Percentiles rank a stretch among this genome's conserved stretches.
phyloP scores from a whole-genome alignment of 2,888 invertebrate genomes.

The Syrphus vitripennis region DNA sequence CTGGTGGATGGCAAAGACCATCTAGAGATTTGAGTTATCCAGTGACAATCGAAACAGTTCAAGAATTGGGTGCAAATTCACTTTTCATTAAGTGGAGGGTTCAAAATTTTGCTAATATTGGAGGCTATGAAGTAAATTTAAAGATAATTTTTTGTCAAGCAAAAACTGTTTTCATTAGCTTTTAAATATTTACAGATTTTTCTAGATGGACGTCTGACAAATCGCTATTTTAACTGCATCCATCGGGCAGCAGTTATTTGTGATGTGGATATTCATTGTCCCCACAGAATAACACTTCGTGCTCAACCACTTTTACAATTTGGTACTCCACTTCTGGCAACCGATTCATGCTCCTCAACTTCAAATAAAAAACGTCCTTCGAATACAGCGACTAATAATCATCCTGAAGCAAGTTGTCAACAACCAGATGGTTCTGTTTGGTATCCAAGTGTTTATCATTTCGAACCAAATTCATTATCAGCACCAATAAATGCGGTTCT shows the following conservation, averaged over 20 bases:
- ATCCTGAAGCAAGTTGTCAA: conserved; percentile 15
- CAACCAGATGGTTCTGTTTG: conserved; percentile 55
- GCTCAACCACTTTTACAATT: conserved; percentile 72
- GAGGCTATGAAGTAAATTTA: conserved; percentile 78
- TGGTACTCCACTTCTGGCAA: neutral
- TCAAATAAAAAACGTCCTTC: neutral
- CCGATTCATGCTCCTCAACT: neutral
- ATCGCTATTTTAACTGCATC: conserved; percentile 76
- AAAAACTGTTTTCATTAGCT: too few relatives aligned
- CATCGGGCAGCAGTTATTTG: conserved; percentile 78
- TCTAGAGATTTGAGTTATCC: conserved; percentile 72
- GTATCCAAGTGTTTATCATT: conserved; percentile 60
- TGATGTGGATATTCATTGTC: conserved; percentile 75
- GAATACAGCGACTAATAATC: neutral
- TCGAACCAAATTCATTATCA: conserved; percentile 44
- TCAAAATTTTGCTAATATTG: conserved; percentile 75
- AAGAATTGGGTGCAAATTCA: conserved; percentile 75
- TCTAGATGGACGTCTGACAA: conserved; percentile 78
- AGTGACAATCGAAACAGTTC: conserved; percentile 76
- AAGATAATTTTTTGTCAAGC: neutral
- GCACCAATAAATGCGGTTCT: conserved; percentile 4
- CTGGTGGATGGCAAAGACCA: neutral
- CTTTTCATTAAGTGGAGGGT: conserved; percentile 78
- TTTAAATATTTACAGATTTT: conserved; percentile 74
- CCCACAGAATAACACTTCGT: conserved; percentile 77